Evolutionary conservation across 2,888 invertebrate species (phyloP), one percentile per base, ranked within the genome.

Genomic region (Octonoba sinensis): DNA sequence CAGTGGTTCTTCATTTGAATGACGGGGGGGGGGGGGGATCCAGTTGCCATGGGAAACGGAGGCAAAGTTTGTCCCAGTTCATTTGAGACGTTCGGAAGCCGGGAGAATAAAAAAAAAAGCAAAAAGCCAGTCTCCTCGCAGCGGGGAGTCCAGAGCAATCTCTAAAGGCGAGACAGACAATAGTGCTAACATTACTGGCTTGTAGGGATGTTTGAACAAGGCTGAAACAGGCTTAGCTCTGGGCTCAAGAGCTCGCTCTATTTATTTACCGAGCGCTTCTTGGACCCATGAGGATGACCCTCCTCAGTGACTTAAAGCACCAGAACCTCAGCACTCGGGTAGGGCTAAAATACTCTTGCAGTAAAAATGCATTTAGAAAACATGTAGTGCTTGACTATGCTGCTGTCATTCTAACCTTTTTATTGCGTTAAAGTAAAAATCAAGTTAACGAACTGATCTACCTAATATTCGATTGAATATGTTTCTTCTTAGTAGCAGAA

Each of bases 161-260:
- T 46, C 62, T 56, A 67, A n/a, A 60, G 44, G 67, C 49, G 49
- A 64, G 56, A 56, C 78, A 59, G 60, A 72, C 78, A 73, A 73
- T 79, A 72, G 79, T 73, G 72, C 79, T 59, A 59, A 65, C 78
- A 78, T 78, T 78, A 78, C 78, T 72, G 79, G 47, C 72, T 72
- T 67, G 62, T 79, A 71, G 72, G 51, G 72, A 65, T 79, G 67
- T 79, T 79, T 79, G 79, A 67, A 67, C 72, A 79, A 72, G 24
- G 44, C 67, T 59, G 67, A 72, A 79, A 79, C 54, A 67, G 72
- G 66, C 67, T 79, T 72, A 73, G 79, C 60, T 72, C 49, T 60
- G 66, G 51, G 65, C 79, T 79, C 66, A 64, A 79, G 78, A 67
- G 59, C 59, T 78, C 59, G 54, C 66, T 79, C 60, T 79, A 59